Conservation (phyloP, 2,888 invertebrate species). For the Fabriciana adippe region DNA sequence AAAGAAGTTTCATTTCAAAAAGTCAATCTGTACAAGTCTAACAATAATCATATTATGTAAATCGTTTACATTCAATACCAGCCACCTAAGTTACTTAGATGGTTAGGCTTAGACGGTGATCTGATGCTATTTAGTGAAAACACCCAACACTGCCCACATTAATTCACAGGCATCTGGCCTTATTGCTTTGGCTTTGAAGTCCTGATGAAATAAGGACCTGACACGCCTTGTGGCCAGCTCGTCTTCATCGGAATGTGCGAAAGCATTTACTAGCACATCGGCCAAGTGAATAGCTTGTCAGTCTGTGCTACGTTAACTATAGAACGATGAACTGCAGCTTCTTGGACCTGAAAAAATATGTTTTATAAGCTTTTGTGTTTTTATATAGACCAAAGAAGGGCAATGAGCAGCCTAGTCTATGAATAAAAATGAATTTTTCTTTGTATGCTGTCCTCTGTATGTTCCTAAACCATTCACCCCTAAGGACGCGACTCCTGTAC, state of each 20-base stretch:
- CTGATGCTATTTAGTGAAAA: constrained; percentile 95
- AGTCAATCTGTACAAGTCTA: constrained; percentile 33
- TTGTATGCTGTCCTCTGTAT: too few relatives aligned
- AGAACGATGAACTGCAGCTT: constrained; percentile 97
- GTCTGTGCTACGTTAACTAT: constrained; percentile 98
- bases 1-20: constrained; percentile 9
- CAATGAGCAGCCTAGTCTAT: too few relatives aligned
- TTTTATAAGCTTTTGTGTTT: too few relatives aligned
- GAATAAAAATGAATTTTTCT: too few relatives aligned
- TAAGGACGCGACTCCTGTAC: too few relatives aligned
- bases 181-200: constrained; percentile 97
- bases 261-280: constrained; percentile 99
- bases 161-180: constrained; percentile 94
- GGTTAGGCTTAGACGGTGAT: constrained; percentile 39
- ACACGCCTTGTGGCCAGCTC: constrained; percentile 99
- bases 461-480: too few relatives aligned
- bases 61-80: constrained; percentile 20
- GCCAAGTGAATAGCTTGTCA: constrained; percentile 98
- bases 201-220: constrained; percentile 96
- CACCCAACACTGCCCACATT: constrained; percentile 98
- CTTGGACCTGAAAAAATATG: constrained; percentile 89
- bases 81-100: constrained; percentile 31
- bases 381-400: too few relatives aligned
- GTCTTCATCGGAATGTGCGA: constrained; percentile 98
- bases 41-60: constrained; percentile 26